Evolutionary conservation across 2,113 vertebrate species (phyloP), one percentile per base, ranked within the genome.

Genomic region (Alethe castanea): DNA sequence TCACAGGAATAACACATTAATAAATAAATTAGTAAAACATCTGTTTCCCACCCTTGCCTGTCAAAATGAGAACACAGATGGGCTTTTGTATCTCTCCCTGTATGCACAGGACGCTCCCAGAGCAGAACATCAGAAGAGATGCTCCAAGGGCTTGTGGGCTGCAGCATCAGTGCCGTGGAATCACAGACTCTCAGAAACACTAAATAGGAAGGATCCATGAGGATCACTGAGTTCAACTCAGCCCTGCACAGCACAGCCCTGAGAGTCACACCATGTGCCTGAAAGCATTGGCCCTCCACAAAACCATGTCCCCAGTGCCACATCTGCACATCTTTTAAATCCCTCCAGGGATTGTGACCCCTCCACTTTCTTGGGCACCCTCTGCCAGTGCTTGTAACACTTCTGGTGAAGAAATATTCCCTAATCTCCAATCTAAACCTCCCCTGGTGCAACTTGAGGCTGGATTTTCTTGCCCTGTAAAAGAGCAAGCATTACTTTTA

Each of bases 71-170:
- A 18, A 3, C 24, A 2, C 11, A 4, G 36, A 4, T 2, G 0
- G 12, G 12, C 11, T 10, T 28, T 6, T 11, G 12, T 15, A 1
- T 3, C 69, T 42, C 1, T 9, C 38, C 7, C 14, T 3, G 0
- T 7, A 8, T 1, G 20, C 0, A 2, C 59, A 5, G 8, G 8
- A 9, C 6, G 40, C 26, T 53, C 19, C 45, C 47, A 2, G n/a
- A 4, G 8, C 31, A 4, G 12, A 9, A 9, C 1, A 0, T 4
- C 12, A 1, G 11, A 8, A 3, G 28, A 33, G 18, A 13, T 3
- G 2, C 33, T 29, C 11, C 3, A 2, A 19, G 38, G 31, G 38
- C 12, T 53, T 1, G 0, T 4, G 45, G 35, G 12, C 23, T 40
- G 2, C 6, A 2, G 11, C 1, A 9, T 4, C 24, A 2, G 1